phyloP scores from a whole-genome alignment of 2,113 vertebrate species.

The Elgaria multicarinata region DNA sequence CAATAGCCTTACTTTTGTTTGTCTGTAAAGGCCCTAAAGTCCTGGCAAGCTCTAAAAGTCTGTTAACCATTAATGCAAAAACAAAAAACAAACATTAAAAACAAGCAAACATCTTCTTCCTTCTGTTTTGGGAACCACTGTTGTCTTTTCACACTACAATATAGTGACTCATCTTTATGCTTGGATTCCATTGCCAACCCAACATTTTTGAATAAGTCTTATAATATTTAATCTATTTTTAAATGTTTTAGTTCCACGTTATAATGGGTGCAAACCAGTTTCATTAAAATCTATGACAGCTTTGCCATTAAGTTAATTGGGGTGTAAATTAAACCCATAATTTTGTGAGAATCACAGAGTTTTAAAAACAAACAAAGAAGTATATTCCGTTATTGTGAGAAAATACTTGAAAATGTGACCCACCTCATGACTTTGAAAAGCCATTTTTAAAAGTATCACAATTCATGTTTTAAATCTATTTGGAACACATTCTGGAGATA shows the following conservation, averaged over 20 bases:
- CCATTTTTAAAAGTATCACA: not conserved
- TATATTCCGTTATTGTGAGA: too few relatives aligned
- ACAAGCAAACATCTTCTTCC: not conserved
- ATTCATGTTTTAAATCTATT: not conserved
- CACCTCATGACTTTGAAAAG: not conserved
- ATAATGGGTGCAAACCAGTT: not conserved
- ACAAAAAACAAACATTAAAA: too few relatives aligned
- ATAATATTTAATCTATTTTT: not conserved
- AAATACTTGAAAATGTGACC: not conserved
- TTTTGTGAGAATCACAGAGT: not conserved
- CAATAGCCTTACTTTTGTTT: not conserved
- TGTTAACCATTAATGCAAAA: not conserved
- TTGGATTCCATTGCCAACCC: not conserved
- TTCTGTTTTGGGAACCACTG: not conserved
- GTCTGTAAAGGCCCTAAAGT: not conserved
- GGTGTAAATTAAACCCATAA: not conserved
- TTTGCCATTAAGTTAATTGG: not conserved
- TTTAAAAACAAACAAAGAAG: not conserved
- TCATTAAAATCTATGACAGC: slow-evolving; percentile 7
- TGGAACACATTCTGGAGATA: not conserved
- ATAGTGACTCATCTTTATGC: not conserved
- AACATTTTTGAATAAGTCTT: not conserved
- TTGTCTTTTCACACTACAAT: not conserved
- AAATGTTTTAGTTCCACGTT: not conserved
- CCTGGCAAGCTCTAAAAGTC: not conserved